A percentile compares a stretch with the other conserved stretches of the same genome.
phyloP scores from a whole-genome alignment of 2,888 invertebrate species.

The Chironomus tentans region DNA sequence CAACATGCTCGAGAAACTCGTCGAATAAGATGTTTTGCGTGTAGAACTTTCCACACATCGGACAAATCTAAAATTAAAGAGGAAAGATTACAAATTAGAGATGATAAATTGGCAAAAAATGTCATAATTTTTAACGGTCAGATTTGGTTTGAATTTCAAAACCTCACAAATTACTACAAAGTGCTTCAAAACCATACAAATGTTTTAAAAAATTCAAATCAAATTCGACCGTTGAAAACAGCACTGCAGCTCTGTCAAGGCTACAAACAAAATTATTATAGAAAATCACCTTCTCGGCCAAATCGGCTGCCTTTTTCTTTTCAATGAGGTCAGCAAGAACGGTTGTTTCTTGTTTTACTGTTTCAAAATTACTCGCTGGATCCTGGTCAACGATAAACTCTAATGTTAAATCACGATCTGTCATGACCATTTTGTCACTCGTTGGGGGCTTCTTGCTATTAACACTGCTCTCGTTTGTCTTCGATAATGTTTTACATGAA shows the following conservation, averaged over 20 bases:
- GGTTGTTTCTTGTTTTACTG: not conserved
- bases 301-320: slow-evolving; percentile 37
- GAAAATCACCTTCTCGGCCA: slow-evolving; percentile 30
- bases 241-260: too few species aligned
- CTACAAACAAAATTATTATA: not conserved
- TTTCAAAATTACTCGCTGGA: slow-evolving; percentile 1
- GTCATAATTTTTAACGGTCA: too few species aligned
- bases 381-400: slow-evolving; percentile 14
- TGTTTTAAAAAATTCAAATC: not conserved
- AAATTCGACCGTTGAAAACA: too few species aligned
- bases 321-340: slow-evolving; percentile 37
- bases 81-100: too few species aligned
- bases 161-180: not conserved
- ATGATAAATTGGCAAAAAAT: too few species aligned
- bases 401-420: not conserved
- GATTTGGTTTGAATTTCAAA: too few species aligned
- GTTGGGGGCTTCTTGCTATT: not conserved
- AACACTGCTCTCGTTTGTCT: not conserved
- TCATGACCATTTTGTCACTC: not conserved
- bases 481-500: not conserved
- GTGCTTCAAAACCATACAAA: too few species aligned
- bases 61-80: slow-evolving; percentile 53
- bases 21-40: slow-evolving; percentile 49
- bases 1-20: slow-evolving; percentile 65
- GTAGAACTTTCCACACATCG: slow-evolving; percentile 62